Percentiles rank a stretch among this genome's conserved stretches.
These are phyloP conservation scores for Trididemnum miniatum DNA, from an alignment of 23 tunicate genomes.

Conservation along the genomic window DNA sequence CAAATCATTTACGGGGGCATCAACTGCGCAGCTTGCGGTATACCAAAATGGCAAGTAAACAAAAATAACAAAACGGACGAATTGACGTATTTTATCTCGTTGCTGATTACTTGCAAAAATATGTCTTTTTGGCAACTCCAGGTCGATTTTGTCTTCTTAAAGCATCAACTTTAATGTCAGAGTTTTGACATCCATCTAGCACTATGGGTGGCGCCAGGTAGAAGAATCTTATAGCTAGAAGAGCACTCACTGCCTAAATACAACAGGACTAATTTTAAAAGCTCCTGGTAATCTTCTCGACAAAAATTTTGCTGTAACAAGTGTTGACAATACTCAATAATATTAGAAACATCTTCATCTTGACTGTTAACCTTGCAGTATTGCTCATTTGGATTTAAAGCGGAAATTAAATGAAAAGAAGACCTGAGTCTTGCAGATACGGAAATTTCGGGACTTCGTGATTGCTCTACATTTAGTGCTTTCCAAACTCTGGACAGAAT, in stretches of 20 bases:
- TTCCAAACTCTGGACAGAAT: background rate
- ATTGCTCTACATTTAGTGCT: background rate
- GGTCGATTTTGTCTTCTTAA: background rate
- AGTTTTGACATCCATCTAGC: background rate
- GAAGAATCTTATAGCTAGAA: background rate
- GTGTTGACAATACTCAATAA: background rate
- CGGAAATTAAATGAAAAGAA: background rate
- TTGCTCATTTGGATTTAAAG: background rate
- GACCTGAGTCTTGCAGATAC: background rate
- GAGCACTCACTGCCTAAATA: background rate
- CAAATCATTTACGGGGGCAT: background rate
- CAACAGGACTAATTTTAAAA: background rate
- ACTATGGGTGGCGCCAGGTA: background rate
- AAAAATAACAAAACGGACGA: background rate
- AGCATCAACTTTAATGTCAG: background rate
- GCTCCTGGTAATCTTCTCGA: background rate
- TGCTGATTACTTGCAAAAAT: background rate
- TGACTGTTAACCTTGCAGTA: background rate
- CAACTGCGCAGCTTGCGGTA: background rate
- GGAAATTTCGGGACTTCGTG: background rate
- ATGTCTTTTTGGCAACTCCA: background rate
- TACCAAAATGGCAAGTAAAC: background rate
- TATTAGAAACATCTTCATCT: background rate
- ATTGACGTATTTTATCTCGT: background rate
- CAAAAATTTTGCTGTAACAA: background rate